Conservation (phyloP, 2,797 vertebrate species). For the Oreortyx pictus region DNA sequence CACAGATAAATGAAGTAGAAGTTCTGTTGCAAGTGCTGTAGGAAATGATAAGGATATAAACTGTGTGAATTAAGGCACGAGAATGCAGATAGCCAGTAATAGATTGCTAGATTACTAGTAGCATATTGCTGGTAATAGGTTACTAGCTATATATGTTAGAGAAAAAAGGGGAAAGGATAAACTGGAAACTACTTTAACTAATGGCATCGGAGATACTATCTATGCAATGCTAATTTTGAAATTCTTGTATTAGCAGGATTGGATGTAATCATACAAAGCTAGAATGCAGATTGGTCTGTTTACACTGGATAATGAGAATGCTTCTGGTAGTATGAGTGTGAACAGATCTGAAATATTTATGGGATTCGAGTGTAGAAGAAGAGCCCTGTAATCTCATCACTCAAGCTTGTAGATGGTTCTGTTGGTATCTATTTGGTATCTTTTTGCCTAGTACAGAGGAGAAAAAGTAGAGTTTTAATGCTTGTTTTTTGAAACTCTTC, state of each 20-base stretch:
- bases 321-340: rapidly evolving
- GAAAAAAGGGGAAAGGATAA: background rate
- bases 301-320: rapidly evolving
- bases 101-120: background rate
- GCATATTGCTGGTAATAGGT: background rate
- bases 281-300: background rate
- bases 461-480: background rate
- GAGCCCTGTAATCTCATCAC: background rate
- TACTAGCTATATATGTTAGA: background rate
- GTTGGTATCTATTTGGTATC: background rate
- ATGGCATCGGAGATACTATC: background rate
- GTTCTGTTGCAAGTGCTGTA: background rate
- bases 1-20: background rate
- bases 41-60: background rate
- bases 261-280: background rate
- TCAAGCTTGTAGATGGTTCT: background rate
- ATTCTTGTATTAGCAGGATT: background rate
- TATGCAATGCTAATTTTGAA: background rate
- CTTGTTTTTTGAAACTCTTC: background rate
- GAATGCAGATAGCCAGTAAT: background rate
- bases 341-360: background rate
- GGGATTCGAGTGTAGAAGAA: background rate
- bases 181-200: background rate
- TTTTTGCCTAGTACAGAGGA: background rate
- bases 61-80: background rate